Evolutionary conservation across 37 sponge, comb jelly and placozoan species (phyloP).

Genomic region (Beroe ovata): DNA sequence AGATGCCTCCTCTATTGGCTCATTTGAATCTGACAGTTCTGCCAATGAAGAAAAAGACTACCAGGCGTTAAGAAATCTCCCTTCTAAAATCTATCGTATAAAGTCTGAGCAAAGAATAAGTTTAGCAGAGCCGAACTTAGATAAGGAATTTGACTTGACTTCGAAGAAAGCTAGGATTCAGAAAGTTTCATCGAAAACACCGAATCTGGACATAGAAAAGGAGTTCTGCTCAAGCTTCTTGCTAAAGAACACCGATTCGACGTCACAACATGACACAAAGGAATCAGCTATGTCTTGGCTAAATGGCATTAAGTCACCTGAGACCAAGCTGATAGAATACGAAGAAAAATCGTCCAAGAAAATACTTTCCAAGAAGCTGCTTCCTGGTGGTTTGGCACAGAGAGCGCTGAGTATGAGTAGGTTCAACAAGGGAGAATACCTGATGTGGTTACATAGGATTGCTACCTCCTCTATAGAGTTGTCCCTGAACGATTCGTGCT

Average conservation of each 20-base stretch:
- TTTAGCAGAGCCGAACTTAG: not conserved
- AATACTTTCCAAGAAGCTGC: not conserved
- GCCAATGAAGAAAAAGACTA: not conserved
- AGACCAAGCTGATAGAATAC: not conserved
- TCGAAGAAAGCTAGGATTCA: not conserved
- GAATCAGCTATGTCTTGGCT: not conserved
- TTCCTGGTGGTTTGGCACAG: not conserved
- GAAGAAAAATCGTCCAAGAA: conserved; percentile 16
- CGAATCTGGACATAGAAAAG: not conserved
- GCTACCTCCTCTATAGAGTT: not conserved
- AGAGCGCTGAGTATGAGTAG: not conserved
- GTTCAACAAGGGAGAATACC: conserved; percentile 1
- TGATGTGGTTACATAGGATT: conserved; percentile 22
- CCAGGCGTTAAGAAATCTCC: not conserved
- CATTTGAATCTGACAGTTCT: conserved; percentile 9
- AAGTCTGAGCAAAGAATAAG: too few species aligned
- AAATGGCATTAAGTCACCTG: conserved; percentile 3
- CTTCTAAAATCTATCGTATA: not conserved
- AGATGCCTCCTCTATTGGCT: not conserved
- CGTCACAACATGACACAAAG: not conserved
- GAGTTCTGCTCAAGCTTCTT: not conserved
- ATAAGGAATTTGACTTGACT: not conserved
- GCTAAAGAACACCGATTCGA: not conserved
- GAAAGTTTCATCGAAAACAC: not conserved
- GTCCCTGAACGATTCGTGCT: not conserved